Base-by-base conservation (phyloP, 1,140 invertebrate species). In the Cydia amplana region DNA sequence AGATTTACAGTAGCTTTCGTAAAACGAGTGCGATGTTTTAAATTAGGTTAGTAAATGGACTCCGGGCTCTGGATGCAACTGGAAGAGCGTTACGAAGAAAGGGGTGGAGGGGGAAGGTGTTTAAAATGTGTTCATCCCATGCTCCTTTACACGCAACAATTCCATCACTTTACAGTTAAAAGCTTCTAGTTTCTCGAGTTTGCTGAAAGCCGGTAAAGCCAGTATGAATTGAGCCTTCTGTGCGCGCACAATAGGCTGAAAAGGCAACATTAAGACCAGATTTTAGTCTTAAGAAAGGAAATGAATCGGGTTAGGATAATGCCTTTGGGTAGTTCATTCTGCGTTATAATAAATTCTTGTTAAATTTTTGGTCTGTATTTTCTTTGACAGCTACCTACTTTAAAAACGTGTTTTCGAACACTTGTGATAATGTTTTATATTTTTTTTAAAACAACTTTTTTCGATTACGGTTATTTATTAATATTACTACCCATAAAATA, bases 251-350 rank as follows among this genome's bases (percentile, higher is more conserved):
- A 88, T 85, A 77, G 82, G 75, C 79, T 84, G 78, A 82, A 81
- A 83, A 85, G 81, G 82, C 81, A 87, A 84, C 82, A 86, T 88
- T 86, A 88, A 82, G 79, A 81, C 79, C 81, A 83, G 83, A 85
- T 86, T 83, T 82, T 76, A 84, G 82, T 81, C 80, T 82, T 83
- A 86, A 84, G 83, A 80, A 79, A 83, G 70, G 83, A 78, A 84
- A 83, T 87, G 83, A 82, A 81, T 82, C 85, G 82, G 80, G 78
- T 79, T 82, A 83, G 72, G 63, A 77, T 81, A 75, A 81, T 74
- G 74, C 65, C 36, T 67, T 70, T 36, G 28, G 64, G 64, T 67
- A 40, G 65, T 70, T 43, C 65, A 70, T 70, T 70, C 36, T 40
- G 28, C 65, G 65, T 40, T 40, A 43, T 70, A 43, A 70, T 70